Conservation (phyloP, 2,888 invertebrate species). For the Dasypogon diadema region DNA sequence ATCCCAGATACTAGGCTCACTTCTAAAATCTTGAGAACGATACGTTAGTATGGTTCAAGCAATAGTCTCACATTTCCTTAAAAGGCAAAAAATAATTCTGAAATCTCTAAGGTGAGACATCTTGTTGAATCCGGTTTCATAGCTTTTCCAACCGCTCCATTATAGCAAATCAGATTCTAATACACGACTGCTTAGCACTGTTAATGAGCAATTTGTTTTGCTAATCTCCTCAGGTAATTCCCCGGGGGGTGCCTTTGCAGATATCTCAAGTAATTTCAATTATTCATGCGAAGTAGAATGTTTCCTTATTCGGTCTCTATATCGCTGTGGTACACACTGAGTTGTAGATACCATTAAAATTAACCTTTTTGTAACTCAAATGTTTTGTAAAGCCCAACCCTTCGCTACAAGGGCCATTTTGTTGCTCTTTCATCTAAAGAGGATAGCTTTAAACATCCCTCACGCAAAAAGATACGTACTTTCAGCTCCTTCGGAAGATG, state of each 20-base stretch:
- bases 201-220: slow-evolving; percentile 19
- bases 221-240: slow-evolving; percentile 11
- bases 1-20: no score
- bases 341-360: slow-evolving; percentile 18
- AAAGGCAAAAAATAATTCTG: no score
- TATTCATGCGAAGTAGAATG: slow-evolving; percentile 1
- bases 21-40: no score
- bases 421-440: slow-evolving; percentile 9
- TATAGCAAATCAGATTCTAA: neutral
- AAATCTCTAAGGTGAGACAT: no score
- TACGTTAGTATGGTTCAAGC: no score
- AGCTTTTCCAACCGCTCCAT: neutral
- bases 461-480: slow-evolving; percentile 4
- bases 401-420: slow-evolving; percentile 1
- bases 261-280: slow-evolving; percentile 1
- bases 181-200: neutral
- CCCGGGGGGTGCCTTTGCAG: neutral
- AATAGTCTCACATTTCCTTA: no score
- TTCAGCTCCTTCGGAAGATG: neutral
- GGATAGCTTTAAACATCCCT: neutral
- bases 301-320: neutral
- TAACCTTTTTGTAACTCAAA: slow-evolving; percentile 19
- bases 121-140: neutral
- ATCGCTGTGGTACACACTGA: neutral
- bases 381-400: slow-evolving; percentile 16